Percentiles rank a stretch among this genome's conserved stretches.
phyloP scores from a whole-genome alignment of 2,113 vertebrate species.

The Clarias gariepinus region DNA sequence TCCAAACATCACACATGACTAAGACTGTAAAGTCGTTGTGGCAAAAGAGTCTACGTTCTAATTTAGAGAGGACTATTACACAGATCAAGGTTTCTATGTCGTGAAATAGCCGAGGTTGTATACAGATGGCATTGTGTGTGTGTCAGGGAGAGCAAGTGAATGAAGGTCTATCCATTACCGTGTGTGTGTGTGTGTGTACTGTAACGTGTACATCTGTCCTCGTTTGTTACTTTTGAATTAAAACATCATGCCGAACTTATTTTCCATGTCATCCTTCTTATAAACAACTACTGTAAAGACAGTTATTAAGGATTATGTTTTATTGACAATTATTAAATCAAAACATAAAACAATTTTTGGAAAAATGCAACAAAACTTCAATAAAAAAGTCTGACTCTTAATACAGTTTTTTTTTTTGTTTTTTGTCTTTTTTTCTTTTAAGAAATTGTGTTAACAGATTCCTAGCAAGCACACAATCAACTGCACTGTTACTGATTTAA shows the following conservation, averaged over 20 bases:
- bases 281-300: neutral
- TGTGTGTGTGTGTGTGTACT: too few species aligned
- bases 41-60: neutral
- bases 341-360: neutral
- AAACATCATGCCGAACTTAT: neutral
- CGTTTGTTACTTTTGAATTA: slow-evolving; percentile 30
- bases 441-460: neutral
- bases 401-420: neutral
- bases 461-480: neutral
- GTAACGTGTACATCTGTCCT: neutral
- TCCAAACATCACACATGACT: neutral
- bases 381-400: neutral
- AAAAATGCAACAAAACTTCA: neutral
- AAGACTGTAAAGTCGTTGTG: neutral
- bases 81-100: neutral
- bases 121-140: neutral
- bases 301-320: slow-evolving; percentile 5
- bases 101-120: neutral
- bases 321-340: slow-evolving; percentile 24
- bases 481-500: neutral
- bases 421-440: neutral
- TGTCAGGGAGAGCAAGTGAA: neutral
- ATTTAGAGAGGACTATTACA: neutral
- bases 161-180: neutral
- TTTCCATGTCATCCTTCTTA: neutral